Conservation (phyloP, 2,797 vertebrate species). For the Aplochiton taeniatus region DNA sequence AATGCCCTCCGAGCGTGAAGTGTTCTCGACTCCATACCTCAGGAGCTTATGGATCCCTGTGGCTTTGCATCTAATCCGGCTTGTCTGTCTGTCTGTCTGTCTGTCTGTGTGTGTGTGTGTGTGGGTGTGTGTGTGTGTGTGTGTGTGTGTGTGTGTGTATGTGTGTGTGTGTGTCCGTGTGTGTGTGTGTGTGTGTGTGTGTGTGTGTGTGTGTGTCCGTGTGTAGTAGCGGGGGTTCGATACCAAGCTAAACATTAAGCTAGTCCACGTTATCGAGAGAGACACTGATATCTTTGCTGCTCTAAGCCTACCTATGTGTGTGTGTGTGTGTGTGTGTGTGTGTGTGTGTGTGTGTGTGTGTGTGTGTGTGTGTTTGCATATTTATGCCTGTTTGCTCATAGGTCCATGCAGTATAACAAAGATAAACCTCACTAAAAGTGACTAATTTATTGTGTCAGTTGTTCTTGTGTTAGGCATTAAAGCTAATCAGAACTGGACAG, state of each 20-base stretch:
- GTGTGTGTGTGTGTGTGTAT: constrained; percentile 26
- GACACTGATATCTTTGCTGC: constrained; percentile 44
- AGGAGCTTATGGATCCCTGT: constrained; percentile 36
- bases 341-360: constrained; percentile 7
- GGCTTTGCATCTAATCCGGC: constrained; percentile 55
- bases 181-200: constrained; percentile 34
- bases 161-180: constrained; percentile 29
- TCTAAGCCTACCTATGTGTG: constrained; percentile 12
- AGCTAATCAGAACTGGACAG: no score
- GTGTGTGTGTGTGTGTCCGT: constrained; percentile 34
- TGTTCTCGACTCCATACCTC: constrained; percentile 62
- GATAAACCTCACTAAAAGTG: constrained; percentile 1
- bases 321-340: constrained; percentile 20
- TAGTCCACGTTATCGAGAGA: constrained; percentile 47
- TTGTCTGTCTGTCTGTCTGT: constrained; percentile 21
- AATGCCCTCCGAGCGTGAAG: constrained; percentile 32
- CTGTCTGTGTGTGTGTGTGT: constrained; percentile 23
- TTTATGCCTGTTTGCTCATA: constrained; percentile 13
- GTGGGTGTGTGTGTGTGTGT: constrained; percentile 8
- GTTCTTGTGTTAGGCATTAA: no score
- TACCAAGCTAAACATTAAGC: constrained; percentile 79
- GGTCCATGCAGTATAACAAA: constrained; percentile 10
- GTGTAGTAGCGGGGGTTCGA: constrained; percentile 24
- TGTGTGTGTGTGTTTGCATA: constrained; percentile 2
- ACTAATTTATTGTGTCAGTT: no score